phyloP scores from a whole-genome alignment of 2,113 vertebrate species.

The Megaleporinus macrocephalus region DNA sequence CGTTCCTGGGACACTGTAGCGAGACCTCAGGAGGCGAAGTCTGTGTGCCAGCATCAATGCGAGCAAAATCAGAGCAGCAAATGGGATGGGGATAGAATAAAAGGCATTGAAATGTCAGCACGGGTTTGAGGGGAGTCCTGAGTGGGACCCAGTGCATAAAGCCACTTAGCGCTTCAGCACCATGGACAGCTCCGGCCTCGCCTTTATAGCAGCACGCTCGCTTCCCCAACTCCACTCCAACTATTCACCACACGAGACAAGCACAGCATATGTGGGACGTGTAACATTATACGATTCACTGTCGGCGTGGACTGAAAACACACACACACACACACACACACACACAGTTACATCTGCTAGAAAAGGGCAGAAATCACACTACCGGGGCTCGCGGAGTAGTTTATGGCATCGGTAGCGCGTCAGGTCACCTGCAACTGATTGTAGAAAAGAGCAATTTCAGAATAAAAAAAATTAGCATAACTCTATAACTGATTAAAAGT shows the following conservation, averaged over 20 bases:
- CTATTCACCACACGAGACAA: constrained; percentile 58
- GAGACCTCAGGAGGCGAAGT: constrained; percentile 52
- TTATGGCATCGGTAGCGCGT: not conserved
- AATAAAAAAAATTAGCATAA: too few relatives aligned
- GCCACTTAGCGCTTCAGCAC: constrained; percentile 77
- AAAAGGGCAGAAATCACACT: not conserved
- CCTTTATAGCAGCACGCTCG: constrained; percentile 65
- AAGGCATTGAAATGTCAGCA: constrained; percentile 75
- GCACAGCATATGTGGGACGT: constrained; percentile 68
- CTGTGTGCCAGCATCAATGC: constrained; percentile 58
- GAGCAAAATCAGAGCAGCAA: constrained; percentile 66
- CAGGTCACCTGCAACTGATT: not conserved
- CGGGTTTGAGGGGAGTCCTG: constrained; percentile 68
- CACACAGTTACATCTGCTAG: not conserved
- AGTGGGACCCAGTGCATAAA: constrained; percentile 66
- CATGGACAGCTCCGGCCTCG: constrained; percentile 76
- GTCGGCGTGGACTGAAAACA: constrained; percentile 21
- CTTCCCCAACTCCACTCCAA: constrained; percentile 46
- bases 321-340: not conserved
- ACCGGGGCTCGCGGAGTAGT: not conserved
- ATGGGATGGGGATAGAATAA: constrained; percentile 70
- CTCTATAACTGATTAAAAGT: too few relatives aligned
- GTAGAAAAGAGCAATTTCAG: not conserved
- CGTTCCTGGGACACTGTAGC: constrained; percentile 23
- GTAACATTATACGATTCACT: constrained; percentile 43